A percentile compares a stretch with the other conserved stretches of the same genome.
Evolutionary conservation across 2,113 vertebrate genomes (phyloP).

Genomic region (Periophthalmodon schlosseri): DNA sequence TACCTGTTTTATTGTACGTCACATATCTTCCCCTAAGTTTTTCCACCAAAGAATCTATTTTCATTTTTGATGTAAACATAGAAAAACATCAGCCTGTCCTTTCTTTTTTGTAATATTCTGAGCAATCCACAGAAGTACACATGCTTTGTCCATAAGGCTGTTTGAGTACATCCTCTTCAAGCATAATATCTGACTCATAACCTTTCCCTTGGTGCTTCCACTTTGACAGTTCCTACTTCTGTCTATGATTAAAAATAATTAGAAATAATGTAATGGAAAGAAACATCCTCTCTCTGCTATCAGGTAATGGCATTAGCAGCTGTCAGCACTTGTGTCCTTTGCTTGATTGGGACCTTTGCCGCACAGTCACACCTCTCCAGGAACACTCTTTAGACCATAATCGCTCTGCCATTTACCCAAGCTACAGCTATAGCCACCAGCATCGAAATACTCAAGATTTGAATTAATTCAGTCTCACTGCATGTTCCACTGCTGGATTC

Average conservation of each 20-base stretch:
- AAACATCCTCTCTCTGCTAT: constrained; percentile 36
- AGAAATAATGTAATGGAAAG: constrained; percentile 17
- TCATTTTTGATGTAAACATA: constrained; percentile 6
- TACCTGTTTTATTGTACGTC: constrained; percentile 23
- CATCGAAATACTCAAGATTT: constrained; percentile 2
- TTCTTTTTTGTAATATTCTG: constrained; percentile 9
- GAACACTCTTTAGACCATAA: constrained; percentile 62
- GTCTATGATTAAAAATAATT: constrained; percentile 38
- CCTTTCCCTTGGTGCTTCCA: neutral
- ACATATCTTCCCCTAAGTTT: constrained; percentile 13
- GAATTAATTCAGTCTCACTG: constrained; percentile 13
- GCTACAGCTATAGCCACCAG: constrained; percentile 47
- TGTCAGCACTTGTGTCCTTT: constrained; percentile 66
- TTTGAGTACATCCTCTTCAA: neutral
- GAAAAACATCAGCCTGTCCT: constrained; percentile 17
- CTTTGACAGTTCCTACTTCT: constrained; percentile 35
- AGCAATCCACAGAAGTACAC: neutral
- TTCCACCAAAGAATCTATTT: constrained; percentile 2
- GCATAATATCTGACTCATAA: constrained; percentile 22
- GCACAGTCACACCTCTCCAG: constrained; percentile 62
- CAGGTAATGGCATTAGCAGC: constrained; percentile 68
- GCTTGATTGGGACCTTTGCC: constrained; percentile 69
- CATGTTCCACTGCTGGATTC: constrained; percentile 23
- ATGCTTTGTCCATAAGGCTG: neutral
- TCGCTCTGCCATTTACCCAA: constrained; percentile 66